Base-by-base conservation (phyloP, 2,113 vertebrate species). In the Dendropsophus ebraccatus region DNA sequence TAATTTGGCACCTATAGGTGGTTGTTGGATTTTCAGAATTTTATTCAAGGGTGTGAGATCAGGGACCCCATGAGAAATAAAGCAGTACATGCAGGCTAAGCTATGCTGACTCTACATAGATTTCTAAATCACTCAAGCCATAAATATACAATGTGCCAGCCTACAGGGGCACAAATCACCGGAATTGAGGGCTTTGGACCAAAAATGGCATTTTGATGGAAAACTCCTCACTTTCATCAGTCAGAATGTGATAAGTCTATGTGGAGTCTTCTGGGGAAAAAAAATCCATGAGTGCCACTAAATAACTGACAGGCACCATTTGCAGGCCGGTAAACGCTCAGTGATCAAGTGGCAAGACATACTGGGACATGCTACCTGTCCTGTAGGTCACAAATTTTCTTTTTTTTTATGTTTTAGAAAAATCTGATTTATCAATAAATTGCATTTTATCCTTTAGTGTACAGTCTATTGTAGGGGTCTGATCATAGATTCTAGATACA, bases 151-250 rank as follows among this genome's bases (percentile, higher is more conserved):
- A 50, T 17, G 25, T 49, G 73, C 28, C 83, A 84, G 21, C 72
- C 41, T 76, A 6, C 83, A 75, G 52, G 73, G 41, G 41, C 56
- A 84, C 83, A 84, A 84, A 84, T 84, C 83, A 84, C 52, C 49
- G 56, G 37, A 84, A 76, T 76, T 41, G 72, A 65, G 56, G 54
- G 37, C 73, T 84, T 76, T 84, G 70, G 41, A 84, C 72, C 73
- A 76, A 84, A 76, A 50, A 84, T 84, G 83, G 83, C 83, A 84
- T 62, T 84, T 84, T 76, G 83, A 84, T 84, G 37, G 83, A 84
- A 84, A 84, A 84, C 73, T 65, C 11, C 83, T 76, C 41, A 76
- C 72, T 76, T 84, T 60, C 73, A 84, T 84, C 83, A 84, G 50
- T 84, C 82, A 84, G 56, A 30, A 28, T 74, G 54, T 62, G 56